Evolutionary conservation across 1,140 invertebrate species (phyloP), one percentile per base, ranked within the genome.

Genomic region (Drosophila mojavensis): DNA sequence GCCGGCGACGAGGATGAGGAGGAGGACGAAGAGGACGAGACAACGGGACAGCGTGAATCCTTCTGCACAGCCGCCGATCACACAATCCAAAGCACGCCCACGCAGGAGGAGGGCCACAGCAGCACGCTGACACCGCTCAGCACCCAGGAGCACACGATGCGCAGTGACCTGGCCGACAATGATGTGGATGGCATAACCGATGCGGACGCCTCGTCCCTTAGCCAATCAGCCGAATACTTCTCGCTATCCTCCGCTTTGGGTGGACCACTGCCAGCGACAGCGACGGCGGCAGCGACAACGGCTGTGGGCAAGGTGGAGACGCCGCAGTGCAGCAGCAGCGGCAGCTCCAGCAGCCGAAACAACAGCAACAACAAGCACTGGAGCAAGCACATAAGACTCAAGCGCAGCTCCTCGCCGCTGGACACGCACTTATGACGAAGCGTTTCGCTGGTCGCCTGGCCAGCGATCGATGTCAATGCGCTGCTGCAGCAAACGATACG

Each of bases 371-470:
- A 74, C 66, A 88, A 90, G 20, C 74, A 81, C 20, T 79, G 79
- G 62, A 84, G 74, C 56, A 90, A 88, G 63, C 80, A 91, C 51
- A 79, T 82, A 15, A 67, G 78, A n/a, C 85, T 90, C 48, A 92
- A 91, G 55, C 78, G 70, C 30, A 63, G 41, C 30, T 43, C 69
- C 5, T 80, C 82, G 28, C 80, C 82, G 2, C 39, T 88, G 33
- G 84, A 92, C 13, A 71, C 72, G 56, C 80, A 90, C 54, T 92
- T 92, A 92, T 92, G 91, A 92, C 91, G 90, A 89, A 92, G 91
- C 75, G 90, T 92, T 67, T 92, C 91, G 91, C 91, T 92, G 91
- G 91, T 92, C 91, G 78, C 91, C 15, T 92, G 91, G 91, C 91
- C 91, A 92, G 91, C 91, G 47, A 92, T 92, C 63, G 90, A 92